These are phyloP conservation scores for Silurus glanis DNA, from an alignment of 2,113 vertebrate genomes.

Conservation along the genomic window DNA sequence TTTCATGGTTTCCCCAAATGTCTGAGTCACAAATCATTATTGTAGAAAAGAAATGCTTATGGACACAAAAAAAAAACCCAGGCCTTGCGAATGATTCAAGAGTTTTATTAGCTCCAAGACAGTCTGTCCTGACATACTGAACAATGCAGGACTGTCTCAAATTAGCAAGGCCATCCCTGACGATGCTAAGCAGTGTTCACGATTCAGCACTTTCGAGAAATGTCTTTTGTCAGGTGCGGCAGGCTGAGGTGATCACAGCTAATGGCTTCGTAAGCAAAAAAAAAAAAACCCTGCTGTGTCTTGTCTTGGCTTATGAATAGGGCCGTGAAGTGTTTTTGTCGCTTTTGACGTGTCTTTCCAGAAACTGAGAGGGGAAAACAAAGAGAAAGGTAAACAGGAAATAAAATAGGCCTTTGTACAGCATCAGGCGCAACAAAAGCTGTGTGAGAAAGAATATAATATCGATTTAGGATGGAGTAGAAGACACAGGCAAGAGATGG, in stretches of 20 bases:
- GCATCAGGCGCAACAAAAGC: background rate
- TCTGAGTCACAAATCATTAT: constrained; percentile 4
- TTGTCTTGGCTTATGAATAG: constrained; percentile 48
- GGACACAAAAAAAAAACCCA: constrained; percentile 3
- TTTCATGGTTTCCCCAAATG: background rate
- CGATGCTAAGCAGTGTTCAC: constrained; percentile 40
- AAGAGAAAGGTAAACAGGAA: background rate
- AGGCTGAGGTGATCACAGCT: constrained; percentile 60
- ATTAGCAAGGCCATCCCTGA: constrained; percentile 35
- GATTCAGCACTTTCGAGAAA: constrained; percentile 64
- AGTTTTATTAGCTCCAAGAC: constrained; percentile 23
- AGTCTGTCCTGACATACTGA: constrained; percentile 19
- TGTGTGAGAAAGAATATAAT: constrained; percentile 27
- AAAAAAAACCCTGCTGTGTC: background rate
- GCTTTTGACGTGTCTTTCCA: constrained; percentile 14
- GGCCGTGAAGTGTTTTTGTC: constrained; percentile 51
- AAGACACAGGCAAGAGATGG: background rate
- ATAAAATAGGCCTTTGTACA: background rate
- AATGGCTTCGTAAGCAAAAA: constrained; percentile 54
- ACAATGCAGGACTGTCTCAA: constrained; percentile 25
- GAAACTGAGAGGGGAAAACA: background rate
- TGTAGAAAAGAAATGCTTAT: background rate
- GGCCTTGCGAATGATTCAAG: background rate
- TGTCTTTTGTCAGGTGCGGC: constrained; percentile 61
- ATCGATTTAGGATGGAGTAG: constrained; percentile 26